Evolutionary conservation across 2,797 vertebrate species (phyloP).

Genomic region (Pseudomugil gertrudae): DNA sequence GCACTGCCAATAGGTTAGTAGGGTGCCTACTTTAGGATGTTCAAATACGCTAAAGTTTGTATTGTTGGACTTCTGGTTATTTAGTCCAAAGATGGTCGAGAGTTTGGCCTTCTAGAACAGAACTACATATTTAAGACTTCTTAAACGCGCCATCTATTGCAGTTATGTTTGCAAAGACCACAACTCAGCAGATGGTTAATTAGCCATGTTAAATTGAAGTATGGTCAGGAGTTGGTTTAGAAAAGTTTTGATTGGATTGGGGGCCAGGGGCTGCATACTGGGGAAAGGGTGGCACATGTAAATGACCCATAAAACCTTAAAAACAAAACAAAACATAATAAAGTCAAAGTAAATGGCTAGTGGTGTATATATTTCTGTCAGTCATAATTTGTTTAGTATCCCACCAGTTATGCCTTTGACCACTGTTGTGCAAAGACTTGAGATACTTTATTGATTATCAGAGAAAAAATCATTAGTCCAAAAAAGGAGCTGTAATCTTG

Average conservation of each 20-base stretch:
- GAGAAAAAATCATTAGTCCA: neutral
- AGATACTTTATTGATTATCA: neutral
- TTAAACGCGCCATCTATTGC: constrained; percentile 11
- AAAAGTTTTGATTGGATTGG: neutral
- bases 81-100: constrained; percentile 44
- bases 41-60: constrained; percentile 65
- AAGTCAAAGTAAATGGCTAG: neutral
- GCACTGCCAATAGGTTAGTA: constrained; percentile 72
- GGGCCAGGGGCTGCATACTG: too few relatives aligned
- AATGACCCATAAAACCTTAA: neutral
- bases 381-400: neutral
- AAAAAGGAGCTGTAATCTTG: neutral
- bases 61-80: constrained; percentile 63
- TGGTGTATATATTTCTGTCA: neutral
- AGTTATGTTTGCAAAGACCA: constrained; percentile 15
- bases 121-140: constrained; percentile 24
- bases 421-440: neutral
- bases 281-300: too few relatives aligned
- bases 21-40: constrained; percentile 73
- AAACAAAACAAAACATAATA: neutral
- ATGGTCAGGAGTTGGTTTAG: neutral
- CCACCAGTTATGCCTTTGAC: neutral
- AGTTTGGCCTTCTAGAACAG: constrained; percentile 30
- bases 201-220: constrained; percentile 1
- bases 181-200: constrained; percentile 11